These are phyloP conservation scores for Drosophila formosana DNA, from an alignment of 2,888 invertebrate genomes.

Conservation along the genomic window DNA sequence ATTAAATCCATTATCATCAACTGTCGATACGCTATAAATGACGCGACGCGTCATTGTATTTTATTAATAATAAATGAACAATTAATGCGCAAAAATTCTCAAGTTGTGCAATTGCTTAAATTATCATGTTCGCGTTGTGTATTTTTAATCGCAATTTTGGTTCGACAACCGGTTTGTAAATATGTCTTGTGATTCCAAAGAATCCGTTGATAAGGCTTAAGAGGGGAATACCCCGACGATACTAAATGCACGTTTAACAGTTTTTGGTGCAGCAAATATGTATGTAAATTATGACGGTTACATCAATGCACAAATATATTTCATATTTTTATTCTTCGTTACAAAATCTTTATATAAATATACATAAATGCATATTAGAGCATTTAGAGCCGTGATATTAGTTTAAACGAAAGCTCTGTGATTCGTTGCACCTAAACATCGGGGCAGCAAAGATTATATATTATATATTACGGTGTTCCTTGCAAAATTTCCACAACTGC, in stretches of 20 bases:
- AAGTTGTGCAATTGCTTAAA: conserved; percentile 15
- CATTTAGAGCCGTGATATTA: too few relatives aligned
- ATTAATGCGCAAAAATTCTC: conserved; percentile 20
- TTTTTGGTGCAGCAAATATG: neutral
- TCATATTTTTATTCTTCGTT: too few relatives aligned
- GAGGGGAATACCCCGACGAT: neutral
- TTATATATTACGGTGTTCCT: too few relatives aligned
- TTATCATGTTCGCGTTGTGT: neutral
- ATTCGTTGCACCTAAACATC: too few relatives aligned
- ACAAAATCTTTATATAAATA: too few relatives aligned
- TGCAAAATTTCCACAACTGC: too few relatives aligned
- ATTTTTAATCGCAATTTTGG: neutral
- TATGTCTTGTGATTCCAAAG: neutral
- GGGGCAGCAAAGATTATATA: too few relatives aligned
- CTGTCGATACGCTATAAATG: neutral
- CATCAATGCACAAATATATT: too few relatives aligned
- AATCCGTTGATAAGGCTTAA: neutral
- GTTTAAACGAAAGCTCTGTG: too few relatives aligned
- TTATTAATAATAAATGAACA: conserved; percentile 19
- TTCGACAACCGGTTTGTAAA: conserved; percentile 7
- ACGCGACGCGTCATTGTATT: neutral
- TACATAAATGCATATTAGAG: too few relatives aligned
- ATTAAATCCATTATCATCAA: conserved; percentile 29
- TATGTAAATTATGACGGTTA: too few relatives aligned
- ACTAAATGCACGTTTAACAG: neutral